These are phyloP conservation scores for Datnioides undecimradiatus DNA, from an alignment of 2,113 vertebrate species.

Conservation along the genomic window DNA sequence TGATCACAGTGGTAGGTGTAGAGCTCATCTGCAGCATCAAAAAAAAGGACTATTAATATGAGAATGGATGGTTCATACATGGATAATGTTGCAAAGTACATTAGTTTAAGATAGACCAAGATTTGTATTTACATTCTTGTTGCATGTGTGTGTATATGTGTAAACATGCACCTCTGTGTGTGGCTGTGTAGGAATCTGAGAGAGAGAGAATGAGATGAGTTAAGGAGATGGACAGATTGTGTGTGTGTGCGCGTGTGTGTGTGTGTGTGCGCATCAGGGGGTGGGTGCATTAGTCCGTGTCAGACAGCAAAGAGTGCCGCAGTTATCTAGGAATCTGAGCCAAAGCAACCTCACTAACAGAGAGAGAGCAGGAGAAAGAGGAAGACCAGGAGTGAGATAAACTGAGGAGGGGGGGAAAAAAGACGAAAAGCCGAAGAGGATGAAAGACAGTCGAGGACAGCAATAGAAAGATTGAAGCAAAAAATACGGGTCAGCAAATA, in stretches of 20 bases:
- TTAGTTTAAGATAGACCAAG: neutral
- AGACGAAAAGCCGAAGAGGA: slow-evolving; percentile 29
- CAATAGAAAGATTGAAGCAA: slow-evolving; percentile 29
- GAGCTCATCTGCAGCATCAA: slow-evolving; percentile 24
- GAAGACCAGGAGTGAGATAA: slow-evolving; percentile 52
- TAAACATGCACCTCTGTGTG: slow-evolving; percentile 44
- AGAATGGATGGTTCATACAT: neutral
- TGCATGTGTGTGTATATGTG: slow-evolving; percentile 19
- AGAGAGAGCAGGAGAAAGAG: slow-evolving; percentile 55
- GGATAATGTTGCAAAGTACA: neutral
- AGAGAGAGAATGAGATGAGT: slow-evolving; percentile 61
- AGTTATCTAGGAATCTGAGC: slow-evolving; percentile 86
- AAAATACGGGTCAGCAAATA: slow-evolving; percentile 18
- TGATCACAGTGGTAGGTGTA: slow-evolving; percentile 18
- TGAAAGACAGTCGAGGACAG: slow-evolving; percentile 17
- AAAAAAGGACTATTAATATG: slow-evolving; percentile 1
- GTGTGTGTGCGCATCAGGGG: slow-evolving; percentile 63
- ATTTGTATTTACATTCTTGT: slow-evolving; percentile 9
- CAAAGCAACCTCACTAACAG: slow-evolving; percentile 78
- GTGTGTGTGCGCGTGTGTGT: slow-evolving; percentile 40
- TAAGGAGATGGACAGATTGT: slow-evolving; percentile 64
- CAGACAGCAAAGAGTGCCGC: slow-evolving; percentile 83
- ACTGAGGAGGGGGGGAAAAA: slow-evolving; percentile 5
- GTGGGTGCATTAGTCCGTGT: slow-evolving; percentile 81
- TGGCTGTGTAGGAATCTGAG: slow-evolving; percentile 49